These are phyloP conservation scores for Eucidaris tribuloides DNA, from an alignment of 35 echinoderm and acorn worm genomes.

Conservation along the genomic window DNA sequence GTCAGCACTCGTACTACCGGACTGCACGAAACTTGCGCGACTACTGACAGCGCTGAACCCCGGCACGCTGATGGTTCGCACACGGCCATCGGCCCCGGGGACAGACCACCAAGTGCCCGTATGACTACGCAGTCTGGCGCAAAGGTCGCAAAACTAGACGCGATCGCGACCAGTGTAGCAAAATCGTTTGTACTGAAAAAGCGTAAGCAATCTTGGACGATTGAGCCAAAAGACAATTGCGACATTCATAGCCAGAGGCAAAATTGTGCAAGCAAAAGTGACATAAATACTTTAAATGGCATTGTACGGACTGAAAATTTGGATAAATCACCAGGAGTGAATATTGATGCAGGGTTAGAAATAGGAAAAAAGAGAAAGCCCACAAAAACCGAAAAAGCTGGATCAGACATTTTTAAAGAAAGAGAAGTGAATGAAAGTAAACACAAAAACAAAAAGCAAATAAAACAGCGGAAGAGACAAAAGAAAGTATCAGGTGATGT, in stretches of 20 bases:
- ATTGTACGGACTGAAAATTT: neutral
- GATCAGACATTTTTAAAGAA: no score
- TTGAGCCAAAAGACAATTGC: neutral
- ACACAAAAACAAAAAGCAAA: no score
- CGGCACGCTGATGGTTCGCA: neutral
- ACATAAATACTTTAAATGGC: neutral
- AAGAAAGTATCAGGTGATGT: neutral
- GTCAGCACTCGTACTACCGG: neutral
- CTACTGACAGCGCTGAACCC: neutral
- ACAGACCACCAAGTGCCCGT: no score
- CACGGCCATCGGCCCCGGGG: neutral
- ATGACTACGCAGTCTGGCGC: no score
- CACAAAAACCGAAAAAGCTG: neutral
- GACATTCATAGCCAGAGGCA: no score
- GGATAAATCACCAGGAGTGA: neutral
- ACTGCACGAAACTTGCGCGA: neutral
- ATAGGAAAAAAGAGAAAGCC: neutral
- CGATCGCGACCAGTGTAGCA: neutral
- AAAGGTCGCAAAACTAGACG: neutral
- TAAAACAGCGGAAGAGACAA: neutral
- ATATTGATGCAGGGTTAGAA: neutral
- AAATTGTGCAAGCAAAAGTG: no score
- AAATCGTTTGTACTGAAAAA: neutral
- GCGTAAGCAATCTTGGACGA: neutral
- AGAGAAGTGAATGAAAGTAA: no score